Conservation (phyloP, 2,797 vertebrate genomes). For the Psittacula echo region DNA sequence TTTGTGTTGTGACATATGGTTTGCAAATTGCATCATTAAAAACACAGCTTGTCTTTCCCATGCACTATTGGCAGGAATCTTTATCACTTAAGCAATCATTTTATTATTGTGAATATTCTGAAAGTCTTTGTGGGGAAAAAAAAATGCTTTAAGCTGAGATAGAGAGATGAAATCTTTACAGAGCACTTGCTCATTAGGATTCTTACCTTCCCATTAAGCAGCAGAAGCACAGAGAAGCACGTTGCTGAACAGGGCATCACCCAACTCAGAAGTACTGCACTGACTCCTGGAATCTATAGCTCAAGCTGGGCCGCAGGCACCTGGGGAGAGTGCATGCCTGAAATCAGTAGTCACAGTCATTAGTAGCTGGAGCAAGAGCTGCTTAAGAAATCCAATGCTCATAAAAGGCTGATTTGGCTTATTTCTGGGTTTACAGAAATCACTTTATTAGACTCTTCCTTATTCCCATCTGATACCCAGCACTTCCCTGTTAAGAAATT, state of each 20-base stretch:
- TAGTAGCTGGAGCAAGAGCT: neutral
- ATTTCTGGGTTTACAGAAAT: neutral
- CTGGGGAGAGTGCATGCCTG: neutral
- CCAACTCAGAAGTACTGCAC: neutral
- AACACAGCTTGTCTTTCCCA: constrained; percentile 26
- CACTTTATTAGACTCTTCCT: neutral
- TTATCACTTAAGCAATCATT: neutral
- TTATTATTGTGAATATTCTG: constrained; percentile 5
- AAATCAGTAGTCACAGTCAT: neutral
- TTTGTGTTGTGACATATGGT: constrained; percentile 42
- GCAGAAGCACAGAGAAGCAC: neutral
- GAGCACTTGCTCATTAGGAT: neutral
- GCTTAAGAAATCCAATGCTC: neutral
- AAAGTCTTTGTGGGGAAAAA: neutral
- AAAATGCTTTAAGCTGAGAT: neutral
- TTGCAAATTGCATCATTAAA: constrained; percentile 45
- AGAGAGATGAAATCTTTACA: neutral
- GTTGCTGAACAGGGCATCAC: neutral
- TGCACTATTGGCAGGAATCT: neutral
- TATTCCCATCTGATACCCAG: neutral
- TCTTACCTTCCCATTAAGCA: neutral
- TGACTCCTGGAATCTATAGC: neutral
- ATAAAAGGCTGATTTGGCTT: neutral
- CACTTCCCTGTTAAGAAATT: neutral
- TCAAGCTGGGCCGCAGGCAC: neutral